Conservation (phyloP, 2,888 invertebrate genomes). For the Drosophila sordidapex region DNA sequence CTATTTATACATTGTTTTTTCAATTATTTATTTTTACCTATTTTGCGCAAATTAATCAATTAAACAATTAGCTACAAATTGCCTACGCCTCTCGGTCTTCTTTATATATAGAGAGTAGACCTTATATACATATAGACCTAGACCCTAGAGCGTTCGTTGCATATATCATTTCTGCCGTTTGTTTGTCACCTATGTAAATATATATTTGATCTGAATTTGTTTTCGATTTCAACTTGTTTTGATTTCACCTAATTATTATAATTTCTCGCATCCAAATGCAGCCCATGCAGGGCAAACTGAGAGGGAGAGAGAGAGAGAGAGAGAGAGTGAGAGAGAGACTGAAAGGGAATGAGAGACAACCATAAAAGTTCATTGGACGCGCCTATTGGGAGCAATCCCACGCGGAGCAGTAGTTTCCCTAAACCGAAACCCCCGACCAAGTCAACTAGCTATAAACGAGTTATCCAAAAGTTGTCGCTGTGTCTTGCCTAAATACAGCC, state of each 20-base stretch:
- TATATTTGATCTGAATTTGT: slow-evolving; percentile 4
- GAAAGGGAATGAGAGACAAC: slow-evolving; percentile 5
- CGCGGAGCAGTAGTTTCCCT: slow-evolving; percentile 2
- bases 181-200: slow-evolving; percentile 1
- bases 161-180: slow-evolving; percentile 26
- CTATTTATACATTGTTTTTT: slow-evolving; percentile 24
- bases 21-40: slow-evolving; percentile 16
- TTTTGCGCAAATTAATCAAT: slow-evolving; percentile 40
- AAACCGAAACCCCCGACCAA: neutral
- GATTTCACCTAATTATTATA: slow-evolving; percentile 24
- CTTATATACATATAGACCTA: slow-evolving; percentile 44
- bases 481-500: slow-evolving; percentile 61
- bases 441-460: slow-evolving; percentile 31
- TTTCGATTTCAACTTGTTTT: slow-evolving; percentile 40
- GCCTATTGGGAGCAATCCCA: slow-evolving; percentile 15
- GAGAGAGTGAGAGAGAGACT: neutral
- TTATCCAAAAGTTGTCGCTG: slow-evolving; percentile 13
- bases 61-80: slow-evolving; percentile 41
- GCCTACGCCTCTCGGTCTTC: slow-evolving; percentile 48
- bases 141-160: slow-evolving; percentile 61
- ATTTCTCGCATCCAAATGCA: slow-evolving; percentile 16
- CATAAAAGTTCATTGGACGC: slow-evolving; percentile 58
- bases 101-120: slow-evolving; percentile 35
- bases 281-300: neutral
- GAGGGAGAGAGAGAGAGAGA: neutral